Base-by-base conservation (phyloP, 2,797 vertebrate species). In the Taenioides sp. region DNA sequence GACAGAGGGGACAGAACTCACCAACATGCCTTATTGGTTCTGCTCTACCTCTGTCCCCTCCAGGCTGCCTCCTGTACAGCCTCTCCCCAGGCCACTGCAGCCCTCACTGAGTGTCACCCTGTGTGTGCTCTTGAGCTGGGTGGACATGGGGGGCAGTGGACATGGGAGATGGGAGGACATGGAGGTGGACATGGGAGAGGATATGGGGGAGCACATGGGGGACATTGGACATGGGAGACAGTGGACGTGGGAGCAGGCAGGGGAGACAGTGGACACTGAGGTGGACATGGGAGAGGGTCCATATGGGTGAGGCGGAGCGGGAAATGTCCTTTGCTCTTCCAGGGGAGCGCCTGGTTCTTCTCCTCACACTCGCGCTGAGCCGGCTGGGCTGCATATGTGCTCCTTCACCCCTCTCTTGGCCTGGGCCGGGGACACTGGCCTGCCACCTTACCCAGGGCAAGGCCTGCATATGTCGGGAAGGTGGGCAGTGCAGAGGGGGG, bases 391-490 rank as follows among this genome's bases (percentile, higher is more conserved):
- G 54, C 87, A 89, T 88, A 84, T 87, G 88, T 88, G 89, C 87
- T 90, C 85, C 87, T 89, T 90, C 87, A 81, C 80, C 82, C 88
- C 78, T 71, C 88, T 87, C 87, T 84, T 87, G 85, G 87, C 90
- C 71, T 25, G 78, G 89, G 86, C 84, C 61, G 58, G 49, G 88
- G 87, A 85, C 86, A 80, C 84, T 86, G 86, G 79, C 90, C 91
- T 80, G 88, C 90, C 91, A 90, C 89, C 89, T 92, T 85, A 93
- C 92, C 92, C 92, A 91, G 92, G 92, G 92, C 92, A 92, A 92
- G 96, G 96, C 95, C 96, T 97, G 95, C 97, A 94, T 97, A 93
- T 97, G 97, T 95, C 96, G 93, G 95, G 95, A 96, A 97, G 96
- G 95, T 95, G 95, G 96, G 94, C 85, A 87, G 91, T 83, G 86